Conservation (phyloP, 2,113 vertebrate species). For the Promerops cafer region DNA sequence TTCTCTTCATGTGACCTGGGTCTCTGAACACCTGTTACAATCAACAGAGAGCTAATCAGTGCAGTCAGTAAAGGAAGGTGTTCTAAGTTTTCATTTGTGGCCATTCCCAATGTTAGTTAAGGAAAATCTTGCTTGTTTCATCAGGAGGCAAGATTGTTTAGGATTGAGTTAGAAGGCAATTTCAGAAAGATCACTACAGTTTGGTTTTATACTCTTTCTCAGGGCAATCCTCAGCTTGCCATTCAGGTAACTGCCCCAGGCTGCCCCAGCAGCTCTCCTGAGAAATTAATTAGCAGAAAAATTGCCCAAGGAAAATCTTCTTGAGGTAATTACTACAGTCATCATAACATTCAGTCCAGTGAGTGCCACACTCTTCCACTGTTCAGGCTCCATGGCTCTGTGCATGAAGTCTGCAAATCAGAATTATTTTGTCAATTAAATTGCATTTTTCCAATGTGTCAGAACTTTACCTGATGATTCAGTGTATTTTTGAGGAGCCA, state of each 20-base stretch:
- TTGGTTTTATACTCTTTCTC: not conserved
- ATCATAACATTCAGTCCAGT: not conserved
- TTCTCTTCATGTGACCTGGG: not conserved
- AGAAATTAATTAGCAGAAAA: not conserved
- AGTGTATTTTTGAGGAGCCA: not conserved
- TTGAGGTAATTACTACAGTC: not conserved
- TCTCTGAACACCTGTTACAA: not conserved
- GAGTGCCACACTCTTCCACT: not conserved
- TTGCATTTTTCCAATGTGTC: not conserved
- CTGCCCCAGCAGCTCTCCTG: not conserved
- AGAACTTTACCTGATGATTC: not conserved
- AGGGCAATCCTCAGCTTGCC: not conserved
- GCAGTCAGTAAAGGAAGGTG: not conserved
- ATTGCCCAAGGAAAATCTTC: not conserved
- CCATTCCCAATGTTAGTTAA: not conserved
- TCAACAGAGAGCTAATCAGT: not conserved
- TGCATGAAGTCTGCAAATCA: not conserved
- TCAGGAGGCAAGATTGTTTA: not conserved
- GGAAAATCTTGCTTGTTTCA: not conserved
- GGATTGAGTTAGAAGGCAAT: not conserved
- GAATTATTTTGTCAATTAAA: constrained; percentile 14
- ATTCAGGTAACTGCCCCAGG: not conserved
- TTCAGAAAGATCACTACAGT: not conserved
- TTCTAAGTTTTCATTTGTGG: not conserved
- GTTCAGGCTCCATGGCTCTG: not conserved